phyloP scores from a whole-genome alignment of 2,113 vertebrate genomes.

The Furnarius figulus region DNA sequence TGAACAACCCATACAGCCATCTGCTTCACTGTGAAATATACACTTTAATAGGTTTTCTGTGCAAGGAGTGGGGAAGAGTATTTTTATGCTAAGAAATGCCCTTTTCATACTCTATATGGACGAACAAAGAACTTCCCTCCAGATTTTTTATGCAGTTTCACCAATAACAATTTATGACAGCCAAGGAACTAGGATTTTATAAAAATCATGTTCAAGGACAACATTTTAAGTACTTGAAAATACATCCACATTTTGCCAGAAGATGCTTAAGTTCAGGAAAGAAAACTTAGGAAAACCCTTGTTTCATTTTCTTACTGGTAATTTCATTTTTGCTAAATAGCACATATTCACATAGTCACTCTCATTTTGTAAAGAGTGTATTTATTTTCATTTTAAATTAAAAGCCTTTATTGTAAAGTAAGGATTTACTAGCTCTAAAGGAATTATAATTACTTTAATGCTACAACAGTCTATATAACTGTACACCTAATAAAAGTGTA shows the following conservation, averaged over 20 bases:
- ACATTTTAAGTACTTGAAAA: not conserved
- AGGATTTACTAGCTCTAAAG: not conserved
- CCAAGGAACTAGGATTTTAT: not conserved
- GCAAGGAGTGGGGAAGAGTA: not conserved
- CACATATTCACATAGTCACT: not conserved
- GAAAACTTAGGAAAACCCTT: not conserved
- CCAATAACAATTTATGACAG: not conserved
- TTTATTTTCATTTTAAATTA: not conserved
- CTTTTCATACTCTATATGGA: not conserved
- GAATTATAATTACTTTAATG: not conserved
- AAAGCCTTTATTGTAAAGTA: not conserved
- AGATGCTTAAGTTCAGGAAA: not conserved
- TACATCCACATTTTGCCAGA: not conserved
- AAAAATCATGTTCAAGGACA: not conserved
- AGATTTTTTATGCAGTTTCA: not conserved
- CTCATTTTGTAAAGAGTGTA: not conserved
- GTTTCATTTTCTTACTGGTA: not conserved
- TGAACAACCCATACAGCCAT: not conserved
- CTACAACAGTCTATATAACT: not conserved
- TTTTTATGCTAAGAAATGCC: not conserved
- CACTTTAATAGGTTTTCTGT: not conserved
- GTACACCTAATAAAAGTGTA: constrained; percentile 23
- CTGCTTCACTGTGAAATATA: not conserved
- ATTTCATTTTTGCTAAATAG: not conserved
- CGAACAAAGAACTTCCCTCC: not conserved